Evolutionary conservation across 2,888 invertebrate species (phyloP).

Genomic region (Carabus problematicus): DNA sequence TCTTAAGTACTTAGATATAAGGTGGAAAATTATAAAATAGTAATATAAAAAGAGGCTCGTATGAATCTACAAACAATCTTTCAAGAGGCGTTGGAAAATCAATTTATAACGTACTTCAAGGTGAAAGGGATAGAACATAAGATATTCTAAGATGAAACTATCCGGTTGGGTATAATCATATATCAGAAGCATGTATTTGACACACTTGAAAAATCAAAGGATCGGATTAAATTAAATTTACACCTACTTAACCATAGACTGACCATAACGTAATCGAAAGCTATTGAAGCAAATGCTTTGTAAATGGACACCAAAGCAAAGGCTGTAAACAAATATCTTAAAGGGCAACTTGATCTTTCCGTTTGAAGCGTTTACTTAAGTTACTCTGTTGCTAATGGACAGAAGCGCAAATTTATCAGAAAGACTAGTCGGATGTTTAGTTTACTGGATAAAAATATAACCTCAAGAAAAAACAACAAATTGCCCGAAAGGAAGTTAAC

Average conservation of each 20-base stretch:
- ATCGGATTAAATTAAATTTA: constrained; percentile 29
- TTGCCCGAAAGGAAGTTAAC: no score
- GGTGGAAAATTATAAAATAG: constrained; percentile 5
- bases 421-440: constrained; percentile 7
- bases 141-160: constrained; percentile 6
- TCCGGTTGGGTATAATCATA: neutral
- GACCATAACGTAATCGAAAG: constrained; percentile 30
- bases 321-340: constrained; percentile 34
- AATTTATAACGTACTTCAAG: neutral
- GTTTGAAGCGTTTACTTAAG: neutral
- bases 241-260: constrained; percentile 31
- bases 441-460: constrained; percentile 2
- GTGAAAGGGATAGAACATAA: constrained; percentile 2
- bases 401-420: constrained; percentile 1
- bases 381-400: neutral
- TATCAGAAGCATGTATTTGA: constrained; percentile 18
- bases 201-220: constrained; percentile 28
- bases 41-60: no score
- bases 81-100: neutral
- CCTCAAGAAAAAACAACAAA: no score
- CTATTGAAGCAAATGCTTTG: constrained; percentile 15
- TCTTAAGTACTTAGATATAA: no score
- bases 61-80: no score
- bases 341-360: constrained; percentile 15
- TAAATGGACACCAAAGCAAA: constrained; percentile 20